A percentile compares a stretch with the other conserved stretches of the same genome.
phyloP scores from a whole-genome alignment of 1,140 invertebrate genomes.

The Orius laevigatus region DNA sequence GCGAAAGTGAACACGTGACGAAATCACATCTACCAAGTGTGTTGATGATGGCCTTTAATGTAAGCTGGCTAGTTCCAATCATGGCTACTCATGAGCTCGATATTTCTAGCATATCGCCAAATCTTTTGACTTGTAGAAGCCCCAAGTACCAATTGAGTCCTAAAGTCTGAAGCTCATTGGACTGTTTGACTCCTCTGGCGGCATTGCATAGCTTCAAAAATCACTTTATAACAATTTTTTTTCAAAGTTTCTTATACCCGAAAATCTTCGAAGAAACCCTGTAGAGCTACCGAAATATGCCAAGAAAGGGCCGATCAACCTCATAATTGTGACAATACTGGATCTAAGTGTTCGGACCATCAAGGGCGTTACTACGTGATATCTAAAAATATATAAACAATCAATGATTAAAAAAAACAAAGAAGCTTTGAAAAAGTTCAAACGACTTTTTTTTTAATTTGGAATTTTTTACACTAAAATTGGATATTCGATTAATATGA shows the following conservation, averaged over 20 bases:
- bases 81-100: slow-evolving; percentile 75
- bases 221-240: too few relatives aligned
- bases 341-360: slow-evolving; percentile 83
- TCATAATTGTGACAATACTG: slow-evolving; percentile 84
- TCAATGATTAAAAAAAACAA: not conserved
- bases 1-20: slow-evolving; percentile 78
- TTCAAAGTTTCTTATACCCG: slow-evolving; percentile 45
- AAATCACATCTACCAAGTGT: slow-evolving; percentile 93
- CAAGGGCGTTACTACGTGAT: slow-evolving; percentile 63
- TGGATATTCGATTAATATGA: too few relatives aligned
- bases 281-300: slow-evolving; percentile 92
- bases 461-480: too few relatives aligned
- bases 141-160: slow-evolving; percentile 81
- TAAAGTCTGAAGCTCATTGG: slow-evolving; percentile 72
- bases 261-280: slow-evolving; percentile 84
- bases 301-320: slow-evolving; percentile 75
- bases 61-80: slow-evolving; percentile 70
- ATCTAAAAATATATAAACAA: slow-evolving; percentile 34
- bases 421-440: not conserved
- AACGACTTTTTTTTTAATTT: slow-evolving; percentile 10
- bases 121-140: slow-evolving; percentile 92
- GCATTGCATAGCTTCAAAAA: slow-evolving; percentile 46
- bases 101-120: slow-evolving; percentile 78
- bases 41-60: slow-evolving; percentile 74
- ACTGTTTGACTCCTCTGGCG: slow-evolving; percentile 40